These are phyloP conservation scores for Abrostola tripartita DNA, from an alignment of 2,888 invertebrate genomes.

Conservation along the genomic window DNA sequence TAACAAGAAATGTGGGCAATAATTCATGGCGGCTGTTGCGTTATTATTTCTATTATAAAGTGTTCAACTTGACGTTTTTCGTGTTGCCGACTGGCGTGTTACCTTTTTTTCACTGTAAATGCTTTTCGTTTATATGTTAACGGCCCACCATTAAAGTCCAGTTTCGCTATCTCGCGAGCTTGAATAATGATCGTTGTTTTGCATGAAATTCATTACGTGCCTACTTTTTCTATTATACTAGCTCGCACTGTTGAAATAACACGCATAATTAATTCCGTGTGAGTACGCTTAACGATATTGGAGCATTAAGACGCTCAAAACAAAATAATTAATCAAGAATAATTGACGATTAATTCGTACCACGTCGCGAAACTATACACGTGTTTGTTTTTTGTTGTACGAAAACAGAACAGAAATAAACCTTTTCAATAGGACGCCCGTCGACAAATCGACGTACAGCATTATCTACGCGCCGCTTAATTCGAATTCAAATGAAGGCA, in stretches of 20 bases:
- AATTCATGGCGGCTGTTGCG: slow-evolving; percentile 83
- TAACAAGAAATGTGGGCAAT: slow-evolving; percentile 88
- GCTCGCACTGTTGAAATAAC: slow-evolving; percentile 62
- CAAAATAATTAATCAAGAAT: slow-evolving; percentile 65
- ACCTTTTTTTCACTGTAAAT: slow-evolving; percentile 67
- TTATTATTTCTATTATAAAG: slow-evolving; percentile 87
- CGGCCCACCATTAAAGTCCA: slow-evolving; percentile 71
- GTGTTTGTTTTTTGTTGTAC: slow-evolving; percentile 49
- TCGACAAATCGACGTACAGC: slow-evolving; percentile 74
- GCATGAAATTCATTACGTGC: slow-evolving; percentile 65
- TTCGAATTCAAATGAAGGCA: slow-evolving; percentile 83
- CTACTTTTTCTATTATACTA: slow-evolving; percentile 55
- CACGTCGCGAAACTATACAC: slow-evolving; percentile 59
- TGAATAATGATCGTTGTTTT: slow-evolving; percentile 70
- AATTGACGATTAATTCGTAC: slow-evolving; percentile 59
- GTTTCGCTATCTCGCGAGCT: slow-evolving; percentile 65
- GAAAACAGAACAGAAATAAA: slow-evolving; percentile 65
- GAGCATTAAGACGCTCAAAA: slow-evolving; percentile 64
- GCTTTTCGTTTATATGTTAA: slow-evolving; percentile 73
- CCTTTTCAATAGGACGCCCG: slow-evolving; percentile 66
- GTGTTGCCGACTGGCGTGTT: slow-evolving; percentile 78
- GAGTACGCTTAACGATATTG: slow-evolving; percentile 66
- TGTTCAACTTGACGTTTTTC: slow-evolving; percentile 82
- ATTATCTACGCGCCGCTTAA: slow-evolving; percentile 79
- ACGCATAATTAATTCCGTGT: slow-evolving; percentile 65